Base-by-base conservation (phyloP, 2,797 vertebrate genomes). In the Rallus crepitans region DNA sequence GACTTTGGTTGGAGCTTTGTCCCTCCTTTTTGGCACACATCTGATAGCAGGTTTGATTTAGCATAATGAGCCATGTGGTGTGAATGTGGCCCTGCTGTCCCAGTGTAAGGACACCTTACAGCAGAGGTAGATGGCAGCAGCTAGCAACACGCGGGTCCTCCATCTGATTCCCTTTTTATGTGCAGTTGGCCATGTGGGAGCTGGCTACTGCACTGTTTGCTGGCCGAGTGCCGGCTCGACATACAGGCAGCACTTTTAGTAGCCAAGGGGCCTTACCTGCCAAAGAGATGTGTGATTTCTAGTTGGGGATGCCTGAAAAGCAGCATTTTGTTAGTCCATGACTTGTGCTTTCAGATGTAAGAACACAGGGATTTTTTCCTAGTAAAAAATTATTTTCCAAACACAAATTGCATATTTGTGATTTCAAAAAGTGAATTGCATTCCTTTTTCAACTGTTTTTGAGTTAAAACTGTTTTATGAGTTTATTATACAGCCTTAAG, bases 371-470 rank as follows among this genome's bases (percentile, higher is more conserved):
- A 10, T 47, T 28, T 19, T 47, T 66, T 45, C 28, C 28, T 55
- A 53, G 23, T n/a, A 79, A 56, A 61, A 40, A 47, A 12, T 0
- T 2, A 2, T 7, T 65, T 7, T 65, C 66, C n/a, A 45, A 61
- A 60, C 4, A 2, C 2, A 1, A 47, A 50, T 68, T 40, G 15
- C 0, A 0, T 45, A 40, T 89, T 75, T 60, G 47, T 68, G 39
- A 21, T 12, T 35, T 63, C 45, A 1, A 42, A 61, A n/a, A 30
- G 9, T 80, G 28, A 77, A 27, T 65, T 21, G 60, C 11, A 7
- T 61, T 89, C 52, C 20, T 69, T 42, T 83, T 66, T 50, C 18
- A 63, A 39, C 6, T 21, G 9, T 31, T 82, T 89, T 85, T 66
- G 25, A 8, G 42, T 45, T 18, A 45, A 18, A 45, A 45, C 42